A percentile compares a stretch with the other conserved stretches of the same genome.
phyloP scores from a whole-genome alignment of 2,888 invertebrate species.

The Agrilus mali region DNA sequence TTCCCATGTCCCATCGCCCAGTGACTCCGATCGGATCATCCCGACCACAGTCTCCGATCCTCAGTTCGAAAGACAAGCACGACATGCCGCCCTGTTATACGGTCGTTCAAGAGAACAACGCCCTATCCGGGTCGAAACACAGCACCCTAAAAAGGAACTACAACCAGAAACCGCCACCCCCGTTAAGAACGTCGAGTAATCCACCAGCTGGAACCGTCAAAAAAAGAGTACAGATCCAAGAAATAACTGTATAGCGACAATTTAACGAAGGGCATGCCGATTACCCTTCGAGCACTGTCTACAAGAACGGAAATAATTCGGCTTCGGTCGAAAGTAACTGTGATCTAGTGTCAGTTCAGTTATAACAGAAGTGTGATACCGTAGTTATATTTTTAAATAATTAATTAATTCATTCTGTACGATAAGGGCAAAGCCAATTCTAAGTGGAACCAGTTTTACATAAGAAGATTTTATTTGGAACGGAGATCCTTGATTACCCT shows the following conservation, averaged over 20 bases:
- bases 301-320: background rate
- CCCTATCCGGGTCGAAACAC: conserved; percentile 26
- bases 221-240: conserved; percentile 70
- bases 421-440: background rate
- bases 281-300: conserved; percentile 8
- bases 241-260: conserved; percentile 59
- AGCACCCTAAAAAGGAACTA: conserved; percentile 20
- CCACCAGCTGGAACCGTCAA: conserved; percentile 46
- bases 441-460: background rate
- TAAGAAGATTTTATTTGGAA: too few species aligned
- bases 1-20: conserved; percentile 32
- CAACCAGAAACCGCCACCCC: conserved; percentile 30
- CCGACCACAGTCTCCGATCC: conserved; percentile 29
- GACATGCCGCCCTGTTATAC: conserved; percentile 42
- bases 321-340: conserved; percentile 18
- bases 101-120: conserved; percentile 32
- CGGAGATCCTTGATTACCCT: too few species aligned
- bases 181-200: conserved; percentile 31
- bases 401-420: conserved; percentile 3
- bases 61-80: conserved; percentile 23
- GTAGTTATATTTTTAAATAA: conserved; percentile 21
- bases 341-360: conserved; percentile 31
- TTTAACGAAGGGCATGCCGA: conserved; percentile 18
- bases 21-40: conserved; percentile 28
- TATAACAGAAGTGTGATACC: conserved; percentile 26